phyloP scores from a whole-genome alignment of 2,797 vertebrate species.

The Psittacula derbiana region DNA sequence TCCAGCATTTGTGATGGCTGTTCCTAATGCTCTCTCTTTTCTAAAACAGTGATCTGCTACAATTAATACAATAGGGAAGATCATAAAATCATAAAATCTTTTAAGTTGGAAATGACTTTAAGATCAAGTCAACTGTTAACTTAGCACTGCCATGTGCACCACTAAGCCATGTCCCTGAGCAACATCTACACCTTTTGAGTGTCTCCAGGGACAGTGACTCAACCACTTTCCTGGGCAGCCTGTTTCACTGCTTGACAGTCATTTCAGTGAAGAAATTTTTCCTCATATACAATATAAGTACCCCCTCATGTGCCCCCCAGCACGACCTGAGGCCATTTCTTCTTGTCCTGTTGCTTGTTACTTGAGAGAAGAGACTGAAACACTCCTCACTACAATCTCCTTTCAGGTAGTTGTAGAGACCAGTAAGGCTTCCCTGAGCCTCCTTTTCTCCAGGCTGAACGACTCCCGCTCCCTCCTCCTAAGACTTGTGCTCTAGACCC shows the following conservation, averaged over 20 bases:
- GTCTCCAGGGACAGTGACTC: neutral
- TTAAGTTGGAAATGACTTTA: neutral
- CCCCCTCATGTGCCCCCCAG: neutral
- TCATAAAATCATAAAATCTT: neutral
- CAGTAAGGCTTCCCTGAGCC: neutral
- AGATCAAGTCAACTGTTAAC: neutral
- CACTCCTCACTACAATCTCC: neutral
- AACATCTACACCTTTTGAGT: neutral
- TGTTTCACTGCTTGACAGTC: neutral
- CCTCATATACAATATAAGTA: neutral
- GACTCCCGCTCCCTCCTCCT: neutral
- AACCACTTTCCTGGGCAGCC: neutral
- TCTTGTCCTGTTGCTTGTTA: neutral
- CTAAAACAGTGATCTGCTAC: neutral
- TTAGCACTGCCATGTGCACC: neutral
- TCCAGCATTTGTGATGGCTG: neutral
- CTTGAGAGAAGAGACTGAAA: neutral
- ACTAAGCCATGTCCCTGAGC: neutral
- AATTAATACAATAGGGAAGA: neutral
- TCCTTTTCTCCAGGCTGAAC: neutral
- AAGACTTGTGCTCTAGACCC: neutral
- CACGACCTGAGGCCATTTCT: neutral
- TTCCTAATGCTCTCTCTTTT: neutral
- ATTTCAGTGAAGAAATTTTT: neutral
- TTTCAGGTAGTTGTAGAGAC: neutral